Evolutionary conservation across 2,113 vertebrate species (phyloP), one percentile per base, ranked within the genome.

Genomic region (Cheirogaleus medius): DNA sequence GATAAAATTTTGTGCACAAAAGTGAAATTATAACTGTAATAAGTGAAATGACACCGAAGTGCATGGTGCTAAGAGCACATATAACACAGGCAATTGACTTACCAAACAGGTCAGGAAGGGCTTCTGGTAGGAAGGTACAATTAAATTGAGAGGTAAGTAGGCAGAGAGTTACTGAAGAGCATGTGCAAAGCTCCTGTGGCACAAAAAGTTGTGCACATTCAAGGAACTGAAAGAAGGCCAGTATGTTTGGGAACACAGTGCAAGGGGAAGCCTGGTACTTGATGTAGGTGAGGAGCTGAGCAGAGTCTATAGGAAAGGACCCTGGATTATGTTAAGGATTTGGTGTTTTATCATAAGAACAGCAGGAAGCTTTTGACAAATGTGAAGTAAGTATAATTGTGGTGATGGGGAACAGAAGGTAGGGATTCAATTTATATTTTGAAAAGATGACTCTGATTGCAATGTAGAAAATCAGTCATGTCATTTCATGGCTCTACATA

Each of bases 21-120:
- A 71, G 9, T 37, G 39, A 71, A 91, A 54, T 39, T 42, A 49
- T 9, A 90, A 2, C 23, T 83, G 0, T 47, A 2, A 2, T 47
- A 64, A 89, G 29, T 93, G 10, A 87, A 92, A 81, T 47, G 58
- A 78, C 76, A 76, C 44, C 74, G 63, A 78, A 37, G 13, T 32
- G 1, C 20, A 23, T 32, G 21, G 7, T 44, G 27, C 56, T 69
- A 32, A 47, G 56, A 90, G 32, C 20, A 42, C 32, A 27, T 15
- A 5, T 44, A 8, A 39, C 18, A 23, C 34, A 10, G 13, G 5
- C 4, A 69, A 14, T 32, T 8, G 60, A 73, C n/a, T n/a, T 23
- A 42, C 21, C 74, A 29, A n/a, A 64, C 52, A 66, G 29, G 20
- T 63, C 21, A 23, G n/a, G 66, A 76, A 90, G 73, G 17, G 9